Evolutionary conservation across 2,888 invertebrate genomes (phyloP), one percentile per base, ranked within the genome.

Genomic region (Andricus quercusramuli): DNA sequence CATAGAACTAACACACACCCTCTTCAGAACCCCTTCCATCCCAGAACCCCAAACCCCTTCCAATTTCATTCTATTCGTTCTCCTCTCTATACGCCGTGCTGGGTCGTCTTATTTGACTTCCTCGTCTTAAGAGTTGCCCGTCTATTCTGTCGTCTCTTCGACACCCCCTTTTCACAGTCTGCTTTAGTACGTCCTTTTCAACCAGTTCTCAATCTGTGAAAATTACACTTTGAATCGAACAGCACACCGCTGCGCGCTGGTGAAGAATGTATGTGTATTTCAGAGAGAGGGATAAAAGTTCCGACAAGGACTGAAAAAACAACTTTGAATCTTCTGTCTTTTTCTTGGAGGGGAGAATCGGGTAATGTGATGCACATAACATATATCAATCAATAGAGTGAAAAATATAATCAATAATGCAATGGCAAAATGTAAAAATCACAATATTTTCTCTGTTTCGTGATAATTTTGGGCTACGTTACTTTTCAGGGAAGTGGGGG

Each of bases 1-100:
- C 90, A 90, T 90, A 89, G 86, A 87, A 78, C 80, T 79, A 82
- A 80, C 70, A 74, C 83, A 81, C 68, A 82, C 82, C 79, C 76
- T 79, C 67, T 44, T 68, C 59, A 37, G 17, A 37, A 67, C 78
- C n/a, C 59, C 62, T 74, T 74, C 68, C 74, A 32, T 25, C n/a
- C 56, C 56, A 9, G n/a, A 56, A 56, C n/a, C 62, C 77, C 25
- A 13, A 66, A 29, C 37, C 62, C 56, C 78, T 62, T 62, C 44
- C 59, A 47, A 41, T 44, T 77, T 51, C 67, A 37, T 67, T 78
- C 59, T 66, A 68, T 79, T 64, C 79, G 47, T 78, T 68, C 29
- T 20, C 59, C 20, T 41, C 67, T 56, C 76, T 78, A 47, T 68
- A 44, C 70, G 65, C 70, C 77, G 62, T 17, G 47, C 17, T 17